phyloP scores from a whole-genome alignment of 2,888 invertebrate genomes.

The Pilophorus perplexus region DNA sequence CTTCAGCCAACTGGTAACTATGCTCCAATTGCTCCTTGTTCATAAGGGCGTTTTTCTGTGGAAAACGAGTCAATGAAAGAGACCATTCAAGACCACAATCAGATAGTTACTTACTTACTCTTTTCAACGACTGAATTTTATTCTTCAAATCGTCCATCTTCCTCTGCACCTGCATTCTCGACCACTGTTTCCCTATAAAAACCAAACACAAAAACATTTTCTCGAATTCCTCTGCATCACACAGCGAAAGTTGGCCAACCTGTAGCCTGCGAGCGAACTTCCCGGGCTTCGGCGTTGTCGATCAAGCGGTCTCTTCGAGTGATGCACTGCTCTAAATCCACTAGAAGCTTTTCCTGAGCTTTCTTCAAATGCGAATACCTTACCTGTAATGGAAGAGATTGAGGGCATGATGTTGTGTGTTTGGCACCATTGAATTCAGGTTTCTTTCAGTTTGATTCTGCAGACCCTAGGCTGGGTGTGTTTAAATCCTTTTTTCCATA shows the following conservation, averaged over 20 bases:
- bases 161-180: constrained; percentile 53
- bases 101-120: constrained; percentile 51
- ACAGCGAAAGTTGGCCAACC: constrained; percentile 19
- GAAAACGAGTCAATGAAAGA: not conserved
- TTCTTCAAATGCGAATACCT: constrained; percentile 56
- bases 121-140: constrained; percentile 58
- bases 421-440: too few relatives aligned
- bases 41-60: constrained; percentile 21
- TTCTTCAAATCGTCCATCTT: constrained; percentile 61
- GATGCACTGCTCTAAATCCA: constrained; percentile 65
- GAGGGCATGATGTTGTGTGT: too few relatives aligned
- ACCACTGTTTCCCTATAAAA: constrained; percentile 40
- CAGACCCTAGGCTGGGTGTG: too few relatives aligned
- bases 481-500: too few relatives aligned
- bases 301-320: constrained; percentile 64
- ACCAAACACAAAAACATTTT: too few relatives aligned
- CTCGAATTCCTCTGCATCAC: too few relatives aligned
- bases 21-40: constrained; percentile 29
- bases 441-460: too few relatives aligned
- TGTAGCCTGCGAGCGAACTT: constrained; percentile 48
- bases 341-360: constrained; percentile 61
- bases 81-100: not conserved
- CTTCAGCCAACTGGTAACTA: constrained; percentile 23
- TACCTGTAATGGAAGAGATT: constrained; percentile 51
- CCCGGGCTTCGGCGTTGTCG: constrained; percentile 58